Percentiles rank a stretch among this genome's conserved stretches.
These are phyloP conservation scores for Rhinopomastus cyanomelas DNA, from an alignment of 2,113 vertebrate genomes.

Conservation along the genomic window DNA sequence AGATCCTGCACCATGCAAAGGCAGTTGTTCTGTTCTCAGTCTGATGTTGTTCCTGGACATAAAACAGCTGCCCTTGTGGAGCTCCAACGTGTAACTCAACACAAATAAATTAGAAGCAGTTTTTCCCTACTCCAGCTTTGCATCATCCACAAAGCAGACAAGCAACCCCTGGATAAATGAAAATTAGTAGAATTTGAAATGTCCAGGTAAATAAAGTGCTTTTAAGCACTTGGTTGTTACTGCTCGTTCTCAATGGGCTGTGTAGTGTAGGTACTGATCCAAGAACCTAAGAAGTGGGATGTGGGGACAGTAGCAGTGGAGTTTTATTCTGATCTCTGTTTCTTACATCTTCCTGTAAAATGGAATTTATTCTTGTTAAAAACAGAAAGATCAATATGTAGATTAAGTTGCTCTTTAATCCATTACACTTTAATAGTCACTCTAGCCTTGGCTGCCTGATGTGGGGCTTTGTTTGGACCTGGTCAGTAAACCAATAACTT, in stretches of 20 bases:
- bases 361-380: not conserved
- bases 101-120: not conserved
- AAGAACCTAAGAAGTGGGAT: not conserved
- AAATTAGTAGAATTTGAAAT: not conserved
- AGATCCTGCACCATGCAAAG: not conserved
- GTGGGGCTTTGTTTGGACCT: not conserved
- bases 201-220: not conserved
- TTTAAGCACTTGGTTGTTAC: not conserved
- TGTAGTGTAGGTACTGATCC: not conserved
- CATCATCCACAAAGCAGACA: not conserved
- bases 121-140: not conserved
- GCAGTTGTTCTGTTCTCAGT: not conserved
- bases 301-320: not conserved
- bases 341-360: not conserved
- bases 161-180: not conserved
- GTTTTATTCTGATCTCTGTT: not conserved
- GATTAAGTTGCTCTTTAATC: slow-evolving; percentile 24
- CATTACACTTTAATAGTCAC: not conserved
- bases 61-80: not conserved
- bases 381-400: slow-evolving; percentile 26
- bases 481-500: not conserved
- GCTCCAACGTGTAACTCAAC: not conserved
- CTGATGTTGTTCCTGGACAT: not conserved
- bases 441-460: not conserved
- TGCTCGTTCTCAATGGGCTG: not conserved